A percentile compares a stretch with the other conserved stretches of the same genome.
Conservation (phyloP, 2,888 invertebrate genomes). For the Noctua comes region DNA sequence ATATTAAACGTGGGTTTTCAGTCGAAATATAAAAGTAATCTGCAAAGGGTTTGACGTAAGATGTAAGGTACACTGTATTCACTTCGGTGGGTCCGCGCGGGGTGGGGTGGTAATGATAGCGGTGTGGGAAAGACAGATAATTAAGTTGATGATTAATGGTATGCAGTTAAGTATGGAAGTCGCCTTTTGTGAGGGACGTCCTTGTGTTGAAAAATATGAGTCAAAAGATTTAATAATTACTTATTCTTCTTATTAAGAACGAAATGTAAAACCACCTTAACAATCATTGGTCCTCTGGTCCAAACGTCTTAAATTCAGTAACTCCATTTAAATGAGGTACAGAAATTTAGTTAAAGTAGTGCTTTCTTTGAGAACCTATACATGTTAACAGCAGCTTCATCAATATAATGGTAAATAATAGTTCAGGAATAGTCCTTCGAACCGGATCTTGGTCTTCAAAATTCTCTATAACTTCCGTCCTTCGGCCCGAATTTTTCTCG, state of each 20-base stretch:
- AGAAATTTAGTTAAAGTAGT: not conserved
- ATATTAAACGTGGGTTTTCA: constrained; percentile 46
- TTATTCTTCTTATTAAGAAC: too few species aligned
- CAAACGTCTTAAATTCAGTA: not conserved
- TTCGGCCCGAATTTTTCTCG: not conserved
- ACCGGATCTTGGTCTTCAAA: not conserved
- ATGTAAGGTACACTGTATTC: constrained; percentile 63
- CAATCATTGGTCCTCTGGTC: not conserved
- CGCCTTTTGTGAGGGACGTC: not conserved
- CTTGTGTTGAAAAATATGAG: not conserved
- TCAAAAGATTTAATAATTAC: not conserved
- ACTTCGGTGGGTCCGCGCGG: constrained; percentile 47
- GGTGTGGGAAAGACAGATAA: not conserved
- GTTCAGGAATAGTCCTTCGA: not conserved
- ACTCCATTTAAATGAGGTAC: not conserved
- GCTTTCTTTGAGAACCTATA: not conserved
- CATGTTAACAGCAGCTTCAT: not conserved
- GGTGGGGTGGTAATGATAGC: constrained; percentile 35
- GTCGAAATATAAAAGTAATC: constrained; percentile 63
- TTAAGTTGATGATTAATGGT: not conserved
- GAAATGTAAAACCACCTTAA: not conserved
- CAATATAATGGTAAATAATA: not conserved
- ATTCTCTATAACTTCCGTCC: not conserved
- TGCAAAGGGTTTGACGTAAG: constrained; percentile 58
- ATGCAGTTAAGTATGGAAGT: not conserved